phyloP scores from a whole-genome alignment of 2,888 invertebrate genomes.

The Lacanobia oleracea region DNA sequence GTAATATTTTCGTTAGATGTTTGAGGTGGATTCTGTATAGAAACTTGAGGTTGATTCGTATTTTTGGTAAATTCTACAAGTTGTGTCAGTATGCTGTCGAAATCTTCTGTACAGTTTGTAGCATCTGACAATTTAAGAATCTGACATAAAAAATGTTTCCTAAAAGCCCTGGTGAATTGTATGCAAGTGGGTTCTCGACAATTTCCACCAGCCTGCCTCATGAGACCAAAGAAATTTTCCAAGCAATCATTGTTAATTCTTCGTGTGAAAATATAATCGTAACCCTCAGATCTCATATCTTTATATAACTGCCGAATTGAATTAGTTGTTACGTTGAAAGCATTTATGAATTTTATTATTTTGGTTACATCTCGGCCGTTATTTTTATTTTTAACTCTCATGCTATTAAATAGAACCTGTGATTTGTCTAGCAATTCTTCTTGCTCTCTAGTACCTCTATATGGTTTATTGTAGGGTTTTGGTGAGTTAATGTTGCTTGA shows the following conservation, averaged over 20 bases:
- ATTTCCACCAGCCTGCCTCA: constrained; percentile 26
- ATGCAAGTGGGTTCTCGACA: background rate
- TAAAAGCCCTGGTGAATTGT: constrained; percentile 1
- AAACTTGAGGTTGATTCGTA: constrained; percentile 11
- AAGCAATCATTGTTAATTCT: constrained; percentile 37
- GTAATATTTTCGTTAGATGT: constrained; percentile 5
- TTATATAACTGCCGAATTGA: constrained; percentile 21
- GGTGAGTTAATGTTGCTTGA: constrained; percentile 24
- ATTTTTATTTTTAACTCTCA: constrained; percentile 19
- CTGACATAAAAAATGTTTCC: constrained; percentile 8
- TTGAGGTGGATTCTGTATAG: constrained; percentile 12
- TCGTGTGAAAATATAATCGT: constrained; percentile 18
- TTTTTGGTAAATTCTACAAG: constrained; percentile 18
- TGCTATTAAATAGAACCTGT: constrained; percentile 3
- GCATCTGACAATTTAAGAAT: constrained; percentile 25
- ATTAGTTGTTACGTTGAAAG: constrained; percentile 27
- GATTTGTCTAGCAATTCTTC: constrained; percentile 10
- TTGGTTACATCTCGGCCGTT: constrained; percentile 27
- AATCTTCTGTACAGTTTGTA: constrained; percentile 36
- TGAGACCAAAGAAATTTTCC: constrained; percentile 19
- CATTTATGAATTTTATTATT: constrained; percentile 22
- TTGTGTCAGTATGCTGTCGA: constrained; percentile 21
- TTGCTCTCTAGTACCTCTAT: background rate
- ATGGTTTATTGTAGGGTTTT: constrained; percentile 13
- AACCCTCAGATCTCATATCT: constrained; percentile 10